Percentiles rank a stretch among this genome's conserved stretches.
Conservation (phyloP, 1,140 invertebrate genomes). For the Drosophila tristis region DNA sequence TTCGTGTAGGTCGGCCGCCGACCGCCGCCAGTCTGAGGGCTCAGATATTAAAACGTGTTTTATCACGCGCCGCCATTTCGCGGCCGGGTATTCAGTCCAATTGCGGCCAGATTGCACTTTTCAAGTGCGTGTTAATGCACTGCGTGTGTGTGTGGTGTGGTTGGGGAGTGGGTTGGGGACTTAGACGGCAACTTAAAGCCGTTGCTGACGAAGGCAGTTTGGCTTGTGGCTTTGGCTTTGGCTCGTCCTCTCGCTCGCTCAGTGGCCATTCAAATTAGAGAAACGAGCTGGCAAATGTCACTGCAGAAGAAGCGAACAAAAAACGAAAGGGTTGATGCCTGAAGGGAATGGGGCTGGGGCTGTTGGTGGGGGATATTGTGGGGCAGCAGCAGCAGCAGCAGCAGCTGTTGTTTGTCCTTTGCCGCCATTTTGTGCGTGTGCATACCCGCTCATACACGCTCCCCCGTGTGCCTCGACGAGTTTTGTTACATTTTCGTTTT, state of each 20-base stretch:
- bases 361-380: constrained; percentile 12
- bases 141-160: constrained; percentile 33
- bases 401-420: constrained; percentile 81
- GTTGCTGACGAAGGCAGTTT: constrained; percentile 20
- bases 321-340: constrained; percentile 44
- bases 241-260: not conserved
- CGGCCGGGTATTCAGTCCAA: constrained; percentile 79
- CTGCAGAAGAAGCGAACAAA: constrained; percentile 38
- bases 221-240: not conserved
- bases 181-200: constrained; percentile 45
- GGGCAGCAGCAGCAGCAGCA: not conserved
- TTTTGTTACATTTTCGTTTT: constrained; percentile 83
- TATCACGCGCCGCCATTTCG: constrained; percentile 82
- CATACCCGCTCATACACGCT: constrained; percentile 11
- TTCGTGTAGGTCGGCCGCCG: constrained; percentile 38
- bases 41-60: constrained; percentile 82
- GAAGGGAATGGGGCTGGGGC: not conserved
- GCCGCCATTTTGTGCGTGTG: constrained; percentile 77
- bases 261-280: constrained; percentile 59
- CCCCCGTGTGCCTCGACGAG: constrained; percentile 11
- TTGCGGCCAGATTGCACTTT: constrained; percentile 81
- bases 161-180: not conserved
- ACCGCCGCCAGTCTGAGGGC: constrained; percentile 1
- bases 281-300: constrained; percentile 48
- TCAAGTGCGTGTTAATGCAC: constrained; percentile 82